Base-by-base conservation (phyloP, 1,140 invertebrate genomes). In the Aporrectodea caliginosa region DNA sequence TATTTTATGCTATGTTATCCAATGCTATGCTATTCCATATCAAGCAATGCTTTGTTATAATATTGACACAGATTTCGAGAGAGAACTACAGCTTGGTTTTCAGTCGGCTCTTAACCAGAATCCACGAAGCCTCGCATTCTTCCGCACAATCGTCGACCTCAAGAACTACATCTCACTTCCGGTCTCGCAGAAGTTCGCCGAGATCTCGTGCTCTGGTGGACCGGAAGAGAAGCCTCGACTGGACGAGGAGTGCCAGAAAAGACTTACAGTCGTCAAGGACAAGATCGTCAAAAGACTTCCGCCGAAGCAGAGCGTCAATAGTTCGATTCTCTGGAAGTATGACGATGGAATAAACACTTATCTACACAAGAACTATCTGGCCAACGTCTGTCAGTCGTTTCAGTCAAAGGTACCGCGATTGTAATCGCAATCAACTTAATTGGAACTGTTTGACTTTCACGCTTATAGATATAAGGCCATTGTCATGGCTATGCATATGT, bases 291-390 rank as follows among this genome's bases (percentile, higher is more conserved):
- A 31, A 70, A 79, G 78, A 27, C 58, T 83, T 27, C 75, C 85
- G n/a, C 68, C 83, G 1, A 75, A 83, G n/a, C 35, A 78, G n/a
- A 85, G 84, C 79, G 81, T 82, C 1, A 30, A 80, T 14, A 79
- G 80, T n/a, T 84, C 84, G 29, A 84, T 88, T 1, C 79, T 88
- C 34, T 88, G 87, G 87, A 79, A 84, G 70, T 86, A 84, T 72
- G 85, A 86, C 78, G 84, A 86, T 43, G 87, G 86, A 77, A 85
- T 88, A 35, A 77, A 83, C 76, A 83, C 84, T 22, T 76, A 82
- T 69, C 82, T 86, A 16, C 86, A 88, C 78, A 82, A 83, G 16
- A 81, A 83, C 2, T 88, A 88, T 73, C 77, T 88, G 16, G 70
- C 83, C 14, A 77, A 80, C 0, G 35, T 81, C 34, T 76, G 79